Conservation (phyloP, 2,888 invertebrate genomes). For the Merodon equestris region DNA sequence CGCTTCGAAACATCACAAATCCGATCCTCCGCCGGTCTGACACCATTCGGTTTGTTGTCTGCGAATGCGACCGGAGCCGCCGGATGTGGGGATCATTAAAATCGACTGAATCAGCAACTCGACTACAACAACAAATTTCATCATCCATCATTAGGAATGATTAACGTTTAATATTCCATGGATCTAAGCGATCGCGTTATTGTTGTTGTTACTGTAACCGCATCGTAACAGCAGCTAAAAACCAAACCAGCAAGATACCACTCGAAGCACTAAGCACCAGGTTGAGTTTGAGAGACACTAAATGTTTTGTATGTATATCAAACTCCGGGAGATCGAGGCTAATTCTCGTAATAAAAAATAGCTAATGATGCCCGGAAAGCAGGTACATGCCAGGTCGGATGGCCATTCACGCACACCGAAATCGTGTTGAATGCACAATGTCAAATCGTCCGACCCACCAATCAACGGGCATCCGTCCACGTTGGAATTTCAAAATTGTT, state of each 20-base stretch:
- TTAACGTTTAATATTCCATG: constrained; percentile 68
- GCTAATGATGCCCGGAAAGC: constrained; percentile 66
- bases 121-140: constrained; percentile 61
- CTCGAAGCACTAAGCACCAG: constrained; percentile 59
- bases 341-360: constrained; percentile 64
- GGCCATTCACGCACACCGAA: constrained; percentile 6
- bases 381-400: constrained; percentile 24
- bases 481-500: constrained; percentile 56
- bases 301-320: constrained; percentile 60
- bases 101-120: constrained; percentile 40
- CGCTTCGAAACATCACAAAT: constrained; percentile 30
- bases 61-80: constrained; percentile 38
- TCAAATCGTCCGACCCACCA: constrained; percentile 68
- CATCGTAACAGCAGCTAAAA: constrained; percentile 18
- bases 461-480: constrained; percentile 43
- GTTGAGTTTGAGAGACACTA: constrained; percentile 47
- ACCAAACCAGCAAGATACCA: constrained; percentile 20
- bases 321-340: constrained; percentile 62
- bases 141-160: constrained; percentile 69
- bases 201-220: constrained; percentile 28
- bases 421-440: constrained; percentile 68
- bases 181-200: constrained; percentile 34
- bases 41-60: constrained; percentile 45
- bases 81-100: constrained; percentile 65
- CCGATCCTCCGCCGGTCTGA: constrained; percentile 46